phyloP scores from a whole-genome alignment of 2,113 vertebrate genomes.

The Misgurnus mizolepis region DNA sequence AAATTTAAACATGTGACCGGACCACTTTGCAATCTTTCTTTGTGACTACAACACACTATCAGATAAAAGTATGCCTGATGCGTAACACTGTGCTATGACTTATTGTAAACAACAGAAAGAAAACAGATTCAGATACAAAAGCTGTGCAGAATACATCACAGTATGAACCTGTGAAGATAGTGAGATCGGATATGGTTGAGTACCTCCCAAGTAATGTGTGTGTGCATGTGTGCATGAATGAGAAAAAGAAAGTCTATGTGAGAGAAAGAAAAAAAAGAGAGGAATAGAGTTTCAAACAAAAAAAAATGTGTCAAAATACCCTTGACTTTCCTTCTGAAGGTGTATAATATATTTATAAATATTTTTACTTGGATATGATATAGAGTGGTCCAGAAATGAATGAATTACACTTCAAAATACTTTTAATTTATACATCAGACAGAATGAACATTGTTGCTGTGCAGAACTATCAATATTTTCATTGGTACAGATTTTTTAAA shows the following conservation, averaged over 20 bases:
- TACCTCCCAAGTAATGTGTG: constrained; percentile 64
- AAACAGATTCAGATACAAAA: constrained; percentile 53
- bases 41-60: constrained; percentile 54
- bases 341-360: background rate
- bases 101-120: constrained; percentile 55
- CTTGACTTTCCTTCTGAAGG: background rate
- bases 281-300: constrained; percentile 42
- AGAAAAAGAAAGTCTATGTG: constrained; percentile 57
- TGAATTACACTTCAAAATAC: background rate
- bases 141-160: constrained; percentile 59
- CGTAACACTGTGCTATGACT: constrained; percentile 28
- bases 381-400: background rate
- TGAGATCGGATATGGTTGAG: constrained; percentile 68
- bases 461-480: no score
- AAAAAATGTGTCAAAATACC: constrained; percentile 1
- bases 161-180: constrained; percentile 57
- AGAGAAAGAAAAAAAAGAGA: constrained; percentile 46
- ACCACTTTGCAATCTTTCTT: background rate
- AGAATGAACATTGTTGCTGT: background rate
- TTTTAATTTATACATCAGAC: background rate
- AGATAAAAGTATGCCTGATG: constrained; percentile 55
- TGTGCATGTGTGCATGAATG: constrained; percentile 59
- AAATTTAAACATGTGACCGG: no score
- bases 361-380: background rate
- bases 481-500: no score